Percentiles rank a stretch among this genome's conserved stretches.
phyloP scores from a whole-genome alignment of 2,797 vertebrate genomes.

The Characodon lateralis region DNA sequence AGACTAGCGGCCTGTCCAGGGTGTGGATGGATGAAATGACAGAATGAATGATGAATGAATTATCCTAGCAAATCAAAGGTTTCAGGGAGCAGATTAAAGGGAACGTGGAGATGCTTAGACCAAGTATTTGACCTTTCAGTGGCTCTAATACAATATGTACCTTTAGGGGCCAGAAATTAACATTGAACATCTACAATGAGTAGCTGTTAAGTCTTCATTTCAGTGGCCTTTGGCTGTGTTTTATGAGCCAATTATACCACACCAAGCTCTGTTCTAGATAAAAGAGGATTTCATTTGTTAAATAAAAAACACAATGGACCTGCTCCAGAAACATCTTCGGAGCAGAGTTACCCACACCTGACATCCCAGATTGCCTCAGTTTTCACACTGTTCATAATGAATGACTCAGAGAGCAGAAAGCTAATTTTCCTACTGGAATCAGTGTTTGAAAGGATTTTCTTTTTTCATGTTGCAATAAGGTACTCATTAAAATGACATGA shows the following conservation, averaged over 20 bases:
- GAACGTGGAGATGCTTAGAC: constrained; percentile 30
- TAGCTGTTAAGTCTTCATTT: constrained; percentile 38
- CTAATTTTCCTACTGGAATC: constrained; percentile 1
- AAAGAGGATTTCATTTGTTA: constrained; percentile 48
- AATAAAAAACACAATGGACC: constrained; percentile 29
- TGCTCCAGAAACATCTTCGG: constrained; percentile 32
- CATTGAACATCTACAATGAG: constrained; percentile 21
- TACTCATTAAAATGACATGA: not conserved
- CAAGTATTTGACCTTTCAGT: constrained; percentile 39
- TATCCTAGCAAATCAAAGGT: constrained; percentile 48
- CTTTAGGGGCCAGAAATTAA: constrained; percentile 13
- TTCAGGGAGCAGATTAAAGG: constrained; percentile 39
- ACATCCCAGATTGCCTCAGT: constrained; percentile 30
- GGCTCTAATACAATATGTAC: constrained; percentile 13
- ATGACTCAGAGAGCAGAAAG: constrained; percentile 11
- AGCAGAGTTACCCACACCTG: constrained; percentile 35
- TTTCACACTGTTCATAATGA: constrained; percentile 34
- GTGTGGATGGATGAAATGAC: constrained; percentile 24
- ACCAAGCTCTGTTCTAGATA: constrained; percentile 30
- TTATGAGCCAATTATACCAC: constrained; percentile 40
- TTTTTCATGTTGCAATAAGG: not conserved
- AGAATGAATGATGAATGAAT: constrained; percentile 49
- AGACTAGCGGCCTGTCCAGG: too few species aligned
- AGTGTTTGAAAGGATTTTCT: not conserved
- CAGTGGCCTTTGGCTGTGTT: constrained; percentile 26